Evolutionary conservation across 2,113 vertebrate genomes (phyloP), one percentile per base, ranked within the genome.

Genomic region (Semicossyphus pulcher): DNA sequence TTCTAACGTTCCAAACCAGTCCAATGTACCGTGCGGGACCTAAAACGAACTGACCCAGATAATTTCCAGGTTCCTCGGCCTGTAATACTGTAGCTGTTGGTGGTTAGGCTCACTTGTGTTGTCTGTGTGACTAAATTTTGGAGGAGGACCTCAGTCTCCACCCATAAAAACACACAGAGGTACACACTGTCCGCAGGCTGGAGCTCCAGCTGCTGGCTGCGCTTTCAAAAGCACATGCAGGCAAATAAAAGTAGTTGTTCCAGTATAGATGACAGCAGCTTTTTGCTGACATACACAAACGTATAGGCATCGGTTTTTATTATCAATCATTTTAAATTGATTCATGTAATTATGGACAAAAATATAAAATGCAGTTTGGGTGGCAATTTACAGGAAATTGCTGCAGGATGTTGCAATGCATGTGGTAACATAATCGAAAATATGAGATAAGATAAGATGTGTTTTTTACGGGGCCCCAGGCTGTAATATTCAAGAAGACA

Each of bases 81-180:
- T 42, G 28, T 3, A 20, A 21, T 8, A n/a, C 15, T 28, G 37
- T 28, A 41, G 58, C 63, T 39, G 45, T 45, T 79, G 83, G 14
- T 45, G 64, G 10, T 51, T 36, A 57, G 31, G 65, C 60, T 31
- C 31, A 31, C n/a, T 76, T 60, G 28, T 72, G 76, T 63, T 65
- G 21, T 48, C 44, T 73, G 59, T 59, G 15, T 52, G 42, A 16
- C 20, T 75, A 15, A 70, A 76, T 75, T 78, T 76, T 51, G 69
- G 72, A 58, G 67, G 81, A 85, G 64, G 70, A 66, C 41, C 68
- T 75, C 59, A 61, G 86, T 88, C 87, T 88, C 89, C 87, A 83
- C 89, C 89, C 89, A 88, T 73, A 67, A 48, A 67, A 69, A 62
- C 65, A 67, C 58, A 74, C 69, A 76, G 54, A 76, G 54, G 62